Conservation (phyloP, 2,888 invertebrate species). For the Pedicia rivosa region DNA sequence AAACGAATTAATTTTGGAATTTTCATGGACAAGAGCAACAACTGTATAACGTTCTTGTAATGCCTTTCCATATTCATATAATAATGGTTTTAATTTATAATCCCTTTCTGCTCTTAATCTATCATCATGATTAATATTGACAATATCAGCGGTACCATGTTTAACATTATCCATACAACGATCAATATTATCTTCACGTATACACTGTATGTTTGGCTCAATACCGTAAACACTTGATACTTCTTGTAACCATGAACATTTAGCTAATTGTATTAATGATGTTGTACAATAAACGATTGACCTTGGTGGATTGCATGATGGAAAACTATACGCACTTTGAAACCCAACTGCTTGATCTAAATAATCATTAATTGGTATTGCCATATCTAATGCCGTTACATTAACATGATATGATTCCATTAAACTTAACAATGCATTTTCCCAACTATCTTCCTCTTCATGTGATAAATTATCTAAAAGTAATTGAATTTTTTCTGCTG, state of each 20-base stretch:
- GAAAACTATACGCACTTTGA: conserved; percentile 48
- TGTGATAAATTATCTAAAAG: conserved; percentile 31
- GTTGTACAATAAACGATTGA: conserved; percentile 49
- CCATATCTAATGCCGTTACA: conserved; percentile 37
- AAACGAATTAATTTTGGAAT: conserved; percentile 37
- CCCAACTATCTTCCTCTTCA: conserved; percentile 33
- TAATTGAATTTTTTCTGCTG: conserved; percentile 36
- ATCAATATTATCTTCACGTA: conserved; percentile 38
- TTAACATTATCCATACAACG: conserved; percentile 53
- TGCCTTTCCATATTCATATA: conserved; percentile 22
- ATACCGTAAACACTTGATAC: conserved; percentile 59
- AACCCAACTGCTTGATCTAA: conserved; percentile 44
- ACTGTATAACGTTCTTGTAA: conserved; percentile 31
- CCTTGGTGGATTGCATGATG: conserved; percentile 50
- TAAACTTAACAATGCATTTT: conserved; percentile 40
- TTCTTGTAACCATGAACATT: conserved; percentile 65
- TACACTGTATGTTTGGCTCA: conserved; percentile 65
- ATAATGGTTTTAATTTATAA: conserved; percentile 20
- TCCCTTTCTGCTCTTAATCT: conserved; percentile 51
- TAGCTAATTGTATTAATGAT: conserved; percentile 49
- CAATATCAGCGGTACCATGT: conserved; percentile 49
- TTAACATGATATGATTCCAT: conserved; percentile 40
- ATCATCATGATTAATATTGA: conserved; percentile 54
- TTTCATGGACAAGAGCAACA: conserved; percentile 47
- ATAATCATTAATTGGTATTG: conserved; percentile 48